phyloP scores from a whole-genome alignment of 2,113 vertebrate genomes.

The Engraulis encrasicolus region DNA sequence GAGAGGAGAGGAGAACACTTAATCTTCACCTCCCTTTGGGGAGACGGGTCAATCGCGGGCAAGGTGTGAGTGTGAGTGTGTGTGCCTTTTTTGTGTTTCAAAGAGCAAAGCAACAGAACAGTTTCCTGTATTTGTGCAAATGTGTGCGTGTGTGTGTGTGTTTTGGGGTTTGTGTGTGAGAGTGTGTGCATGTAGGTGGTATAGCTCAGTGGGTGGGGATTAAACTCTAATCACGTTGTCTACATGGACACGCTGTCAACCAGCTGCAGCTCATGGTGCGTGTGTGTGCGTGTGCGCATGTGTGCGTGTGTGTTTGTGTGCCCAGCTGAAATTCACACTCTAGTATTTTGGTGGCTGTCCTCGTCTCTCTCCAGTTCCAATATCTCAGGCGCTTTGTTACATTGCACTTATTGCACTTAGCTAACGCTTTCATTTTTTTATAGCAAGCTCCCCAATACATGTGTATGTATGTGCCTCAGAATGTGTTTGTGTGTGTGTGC shows the following conservation, averaged over 20 bases:
- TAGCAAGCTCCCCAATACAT: background rate
- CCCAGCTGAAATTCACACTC: conserved; percentile 26
- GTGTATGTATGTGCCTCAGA: background rate
- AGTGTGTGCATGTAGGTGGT: conserved; percentile 28
- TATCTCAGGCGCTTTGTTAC: no score
- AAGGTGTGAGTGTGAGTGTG: background rate
- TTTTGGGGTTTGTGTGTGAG: no score
- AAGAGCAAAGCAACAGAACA: background rate
- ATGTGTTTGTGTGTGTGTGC: no score
- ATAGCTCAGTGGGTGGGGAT: conserved; percentile 39
- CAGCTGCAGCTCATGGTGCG: conserved; percentile 33
- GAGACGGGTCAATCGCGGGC: background rate
- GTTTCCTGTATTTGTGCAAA: conserved; percentile 16
- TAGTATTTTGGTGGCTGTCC: background rate
- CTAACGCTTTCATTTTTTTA: no score
- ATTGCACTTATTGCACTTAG: no score
- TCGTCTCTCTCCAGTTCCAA: background rate
- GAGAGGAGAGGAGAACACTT: no score
- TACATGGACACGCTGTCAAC: conserved; percentile 37
- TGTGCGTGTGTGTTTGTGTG: conserved; percentile 14
- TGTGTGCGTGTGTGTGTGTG: background rate
- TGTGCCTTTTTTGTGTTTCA: background rate
- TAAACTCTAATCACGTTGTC: conserved; percentile 46
- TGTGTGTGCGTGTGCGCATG: conserved; percentile 3
- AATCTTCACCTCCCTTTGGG: background rate